A percentile compares a stretch with the other conserved stretches of the same genome.
These are phyloP conservation scores for Sphaerolaimus hirsutus DNA, from an alignment of 2,888 invertebrate genomes.

Conservation along the genomic window DNA sequence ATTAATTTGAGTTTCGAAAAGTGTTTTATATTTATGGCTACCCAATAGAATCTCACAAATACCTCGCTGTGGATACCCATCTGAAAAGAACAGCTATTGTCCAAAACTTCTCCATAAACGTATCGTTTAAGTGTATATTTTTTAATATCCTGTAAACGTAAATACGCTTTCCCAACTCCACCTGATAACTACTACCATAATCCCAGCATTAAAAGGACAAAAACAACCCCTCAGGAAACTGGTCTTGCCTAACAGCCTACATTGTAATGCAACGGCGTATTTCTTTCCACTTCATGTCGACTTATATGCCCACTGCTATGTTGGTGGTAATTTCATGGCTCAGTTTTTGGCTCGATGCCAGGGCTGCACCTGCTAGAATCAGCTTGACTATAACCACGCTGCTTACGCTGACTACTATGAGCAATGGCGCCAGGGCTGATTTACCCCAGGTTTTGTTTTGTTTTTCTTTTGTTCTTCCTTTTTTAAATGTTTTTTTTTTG, in stretches of 20 bases:
- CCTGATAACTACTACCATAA: not conserved
- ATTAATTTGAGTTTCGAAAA: too few relatives aligned
- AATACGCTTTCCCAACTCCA: too few relatives aligned
- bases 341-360: conserved; percentile 14
- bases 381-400: conserved; percentile 22
- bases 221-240: conserved; percentile 12
- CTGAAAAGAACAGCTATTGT: too few relatives aligned
- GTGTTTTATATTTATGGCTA: too few relatives aligned
- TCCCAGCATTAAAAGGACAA: too few relatives aligned
- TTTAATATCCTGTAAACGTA: too few relatives aligned
- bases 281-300: conserved; percentile 22
- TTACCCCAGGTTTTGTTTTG: conserved; percentile 14
- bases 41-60: too few relatives aligned
- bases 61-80: too few relatives aligned
- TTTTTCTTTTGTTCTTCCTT: not conserved
- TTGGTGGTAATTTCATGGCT: conserved; percentile 6
- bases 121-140: too few relatives aligned
- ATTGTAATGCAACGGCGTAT: conserved; percentile 20
- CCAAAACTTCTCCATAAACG: too few relatives aligned
- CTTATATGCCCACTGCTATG: conserved; percentile 20
- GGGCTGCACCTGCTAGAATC: conserved; percentile 22
- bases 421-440: conserved; percentile 22
- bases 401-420: conserved; percentile 23
- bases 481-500: too few relatives aligned
- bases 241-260: conserved; percentile 15